A percentile compares a stretch with the other conserved stretches of the same genome.
phyloP scores from a whole-genome alignment of 64 coral and sea anemone genomes.

The Acropora yongei region DNA sequence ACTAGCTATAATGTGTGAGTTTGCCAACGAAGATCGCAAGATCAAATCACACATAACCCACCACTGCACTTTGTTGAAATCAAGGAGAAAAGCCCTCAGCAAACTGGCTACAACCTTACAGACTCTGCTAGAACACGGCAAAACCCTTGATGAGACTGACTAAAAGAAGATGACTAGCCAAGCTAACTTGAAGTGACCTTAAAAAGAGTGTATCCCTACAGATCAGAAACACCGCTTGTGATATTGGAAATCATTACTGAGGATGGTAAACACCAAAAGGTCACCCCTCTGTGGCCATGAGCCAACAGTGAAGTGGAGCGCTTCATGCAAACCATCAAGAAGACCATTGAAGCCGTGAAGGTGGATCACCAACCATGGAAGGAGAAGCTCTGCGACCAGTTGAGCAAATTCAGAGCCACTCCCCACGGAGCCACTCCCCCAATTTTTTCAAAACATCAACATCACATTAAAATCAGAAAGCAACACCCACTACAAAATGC shows the following conservation, averaged over 20 bases:
- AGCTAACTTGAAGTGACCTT: slow-evolving; percentile 35
- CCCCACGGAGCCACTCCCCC: slow-evolving; percentile 50
- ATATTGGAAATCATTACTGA: slow-evolving; percentile 39
- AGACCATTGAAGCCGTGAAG: slow-evolving; percentile 56
- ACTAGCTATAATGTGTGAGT: slow-evolving; percentile 53
- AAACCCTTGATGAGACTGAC: slow-evolving; percentile 49
- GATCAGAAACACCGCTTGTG: slow-evolving; percentile 39
- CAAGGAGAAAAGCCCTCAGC: slow-evolving; percentile 6
- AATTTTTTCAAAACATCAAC: background rate
- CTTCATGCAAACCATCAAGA: slow-evolving; percentile 51
- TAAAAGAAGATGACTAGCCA: slow-evolving; percentile 22
- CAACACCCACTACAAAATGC: too few relatives aligned
- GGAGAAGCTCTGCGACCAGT: slow-evolving; percentile 36
- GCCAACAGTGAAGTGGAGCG: slow-evolving; percentile 31
- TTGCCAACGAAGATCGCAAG: slow-evolving; percentile 39
- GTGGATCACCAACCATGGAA: slow-evolving; percentile 60
- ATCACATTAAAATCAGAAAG: too few relatives aligned
- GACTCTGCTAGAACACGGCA: background rate
- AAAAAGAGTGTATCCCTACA: slow-evolving; percentile 48
- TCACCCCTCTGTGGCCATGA: slow-evolving; percentile 52
- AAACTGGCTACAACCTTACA: background rate
- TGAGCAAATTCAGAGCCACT: slow-evolving; percentile 63
- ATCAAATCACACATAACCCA: slow-evolving; percentile 23
- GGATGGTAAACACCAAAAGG: slow-evolving; percentile 29
- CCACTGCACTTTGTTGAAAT: background rate